phyloP scores from a whole-genome alignment of 2,888 invertebrate genomes.

The Doris montereyensis region DNA sequence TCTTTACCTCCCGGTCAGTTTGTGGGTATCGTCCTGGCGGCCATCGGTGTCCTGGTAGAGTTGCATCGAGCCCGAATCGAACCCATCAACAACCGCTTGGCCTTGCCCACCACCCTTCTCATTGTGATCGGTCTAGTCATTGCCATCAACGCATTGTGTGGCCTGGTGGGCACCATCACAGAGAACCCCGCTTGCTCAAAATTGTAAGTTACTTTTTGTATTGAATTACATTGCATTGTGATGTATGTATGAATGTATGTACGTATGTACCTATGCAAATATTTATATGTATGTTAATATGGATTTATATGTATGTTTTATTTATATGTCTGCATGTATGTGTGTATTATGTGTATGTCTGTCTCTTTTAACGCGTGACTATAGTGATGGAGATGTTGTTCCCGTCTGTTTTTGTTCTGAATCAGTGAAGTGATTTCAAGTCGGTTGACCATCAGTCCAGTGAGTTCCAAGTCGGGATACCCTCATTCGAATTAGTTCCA shows the following conservation, averaged over 20 bases:
- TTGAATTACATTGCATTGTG: not conserved
- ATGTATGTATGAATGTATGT: too few species aligned
- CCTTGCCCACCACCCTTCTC: constrained; percentile 61
- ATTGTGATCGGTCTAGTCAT: constrained; percentile 64
- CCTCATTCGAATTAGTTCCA: too few species aligned
- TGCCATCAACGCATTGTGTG: constrained; percentile 61
- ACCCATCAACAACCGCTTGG: constrained; percentile 58
- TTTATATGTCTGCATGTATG: too few species aligned
- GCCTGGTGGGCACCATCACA: constrained; percentile 59
- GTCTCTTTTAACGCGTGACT: too few species aligned
- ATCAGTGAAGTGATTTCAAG: too few species aligned
- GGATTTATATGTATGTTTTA: not conserved
- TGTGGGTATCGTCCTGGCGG: constrained; percentile 60
- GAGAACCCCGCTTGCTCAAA: constrained; percentile 63
- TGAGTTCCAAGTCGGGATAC: too few species aligned
- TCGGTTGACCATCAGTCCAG: too few species aligned
- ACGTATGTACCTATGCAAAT: too few species aligned
- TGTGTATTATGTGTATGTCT: too few species aligned
- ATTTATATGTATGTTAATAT: not conserved
- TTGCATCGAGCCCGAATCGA: constrained; percentile 55
- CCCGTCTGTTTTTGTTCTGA: too few species aligned
- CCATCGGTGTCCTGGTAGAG: constrained; percentile 62
- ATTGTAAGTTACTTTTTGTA: constrained; percentile 58
- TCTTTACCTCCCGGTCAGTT: too few species aligned
- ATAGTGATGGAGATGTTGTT: too few species aligned